phyloP scores from a whole-genome alignment of 1,140 invertebrate genomes.

The Drosophila lacertosa region DNA sequence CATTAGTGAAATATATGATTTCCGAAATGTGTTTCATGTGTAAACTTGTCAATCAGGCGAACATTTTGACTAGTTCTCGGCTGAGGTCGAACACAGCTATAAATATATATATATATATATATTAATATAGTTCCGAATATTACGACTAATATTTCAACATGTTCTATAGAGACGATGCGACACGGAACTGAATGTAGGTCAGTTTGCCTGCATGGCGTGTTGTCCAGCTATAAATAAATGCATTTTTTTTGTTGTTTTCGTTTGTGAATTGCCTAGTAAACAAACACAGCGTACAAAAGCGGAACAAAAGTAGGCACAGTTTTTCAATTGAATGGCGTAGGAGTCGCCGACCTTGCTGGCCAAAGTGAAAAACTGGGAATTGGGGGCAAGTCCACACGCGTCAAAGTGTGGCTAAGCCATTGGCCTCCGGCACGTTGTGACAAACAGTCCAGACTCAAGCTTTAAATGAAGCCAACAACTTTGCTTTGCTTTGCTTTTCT shows the following conservation, averaged over 20 bases:
- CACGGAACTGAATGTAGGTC: slow-evolving; percentile 68
- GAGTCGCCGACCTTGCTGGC: slow-evolving; percentile 47
- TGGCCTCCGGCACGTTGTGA: slow-evolving; percentile 34
- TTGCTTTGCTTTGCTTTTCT: background rate
- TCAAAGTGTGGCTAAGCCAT: slow-evolving; percentile 30
- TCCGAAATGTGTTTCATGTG: slow-evolving; percentile 50
- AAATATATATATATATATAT: background rate
- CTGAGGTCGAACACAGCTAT: slow-evolving; percentile 57
- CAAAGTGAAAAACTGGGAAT: slow-evolving; percentile 22
- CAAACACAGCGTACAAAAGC: slow-evolving; percentile 30
- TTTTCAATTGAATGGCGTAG: slow-evolving; percentile 32
- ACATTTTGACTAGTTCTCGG: slow-evolving; percentile 45
- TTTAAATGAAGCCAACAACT: slow-evolving; percentile 15
- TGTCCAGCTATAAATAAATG: slow-evolving; percentile 64
- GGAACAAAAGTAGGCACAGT: slow-evolving; percentile 47
- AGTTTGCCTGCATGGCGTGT: slow-evolving; percentile 49
- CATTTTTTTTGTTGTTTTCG: slow-evolving; percentile 58
- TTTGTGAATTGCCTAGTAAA: slow-evolving; percentile 58
- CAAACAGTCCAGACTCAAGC: slow-evolving; percentile 30
- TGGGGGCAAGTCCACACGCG: slow-evolving; percentile 35
- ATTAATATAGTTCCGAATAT: slow-evolving; percentile 14
- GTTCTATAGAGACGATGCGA: slow-evolving; percentile 22
- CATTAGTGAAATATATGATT: slow-evolving; percentile 46
- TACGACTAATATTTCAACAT: slow-evolving; percentile 51
- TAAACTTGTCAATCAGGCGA: slow-evolving; percentile 69